Conservation (phyloP, 1,140 invertebrate species). For the Bemisia tabaci region DNA sequence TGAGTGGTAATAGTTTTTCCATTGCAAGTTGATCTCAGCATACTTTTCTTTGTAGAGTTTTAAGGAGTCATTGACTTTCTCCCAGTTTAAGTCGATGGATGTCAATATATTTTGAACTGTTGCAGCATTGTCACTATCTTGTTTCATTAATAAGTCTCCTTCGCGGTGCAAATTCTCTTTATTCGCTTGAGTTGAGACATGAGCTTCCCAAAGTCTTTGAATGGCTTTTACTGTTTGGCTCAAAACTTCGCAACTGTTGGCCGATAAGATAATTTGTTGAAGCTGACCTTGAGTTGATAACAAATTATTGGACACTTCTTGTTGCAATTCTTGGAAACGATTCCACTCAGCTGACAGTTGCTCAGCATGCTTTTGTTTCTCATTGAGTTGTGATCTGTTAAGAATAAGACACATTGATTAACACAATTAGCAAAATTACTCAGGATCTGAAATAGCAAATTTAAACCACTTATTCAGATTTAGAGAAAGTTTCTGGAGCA, state of each 20-base stretch:
- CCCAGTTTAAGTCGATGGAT: constrained; percentile 61
- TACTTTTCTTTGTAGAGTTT: constrained; percentile 13
- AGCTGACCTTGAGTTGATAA: constrained; percentile 19
- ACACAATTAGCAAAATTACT: constrained; percentile 1
- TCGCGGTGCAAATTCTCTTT: constrained; percentile 37
- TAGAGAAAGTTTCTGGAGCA: too few relatives aligned
- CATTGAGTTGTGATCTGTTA: constrained; percentile 16
- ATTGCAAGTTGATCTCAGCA: background rate
- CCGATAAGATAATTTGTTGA: constrained; percentile 19
- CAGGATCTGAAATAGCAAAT: too few relatives aligned
- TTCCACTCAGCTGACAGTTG: constrained; percentile 18
- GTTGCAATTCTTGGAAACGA: constrained; percentile 25
- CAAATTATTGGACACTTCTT: constrained; percentile 22
- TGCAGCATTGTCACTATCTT: constrained; percentile 62
- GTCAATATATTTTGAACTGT: constrained; percentile 62
- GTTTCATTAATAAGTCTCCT: constrained; percentile 58
- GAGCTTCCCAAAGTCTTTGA: constrained; percentile 34
- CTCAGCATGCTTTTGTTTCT: constrained; percentile 15
- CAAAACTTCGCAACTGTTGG: constrained; percentile 30
- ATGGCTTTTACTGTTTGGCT: constrained; percentile 11
- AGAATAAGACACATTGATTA: constrained; percentile 9
- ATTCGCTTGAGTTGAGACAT: constrained; percentile 33
- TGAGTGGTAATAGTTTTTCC: background rate
- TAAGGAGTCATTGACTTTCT: constrained; percentile 50
- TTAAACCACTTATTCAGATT: too few relatives aligned